Conservation (phyloP, 2,888 invertebrate species). For the Emesis furor region DNA sequence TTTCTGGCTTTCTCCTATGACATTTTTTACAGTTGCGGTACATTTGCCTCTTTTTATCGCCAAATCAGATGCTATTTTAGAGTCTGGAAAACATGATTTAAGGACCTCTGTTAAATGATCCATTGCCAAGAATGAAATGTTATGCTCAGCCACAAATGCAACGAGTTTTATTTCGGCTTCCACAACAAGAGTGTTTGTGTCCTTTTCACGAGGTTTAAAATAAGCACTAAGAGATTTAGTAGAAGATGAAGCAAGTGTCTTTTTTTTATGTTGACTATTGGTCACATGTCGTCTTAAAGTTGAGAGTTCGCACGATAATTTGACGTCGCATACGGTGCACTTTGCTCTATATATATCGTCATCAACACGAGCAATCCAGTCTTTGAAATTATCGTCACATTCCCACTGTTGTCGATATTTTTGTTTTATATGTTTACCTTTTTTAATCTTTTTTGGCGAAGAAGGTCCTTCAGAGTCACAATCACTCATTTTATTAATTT, state of each 20-base stretch:
- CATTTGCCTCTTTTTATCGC: slow-evolving; percentile 36
- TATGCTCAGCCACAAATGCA: slow-evolving; percentile 37
- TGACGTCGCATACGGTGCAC: no score
- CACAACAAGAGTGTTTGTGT: not conserved
- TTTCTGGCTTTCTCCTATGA: not conserved
- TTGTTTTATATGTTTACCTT: no score
- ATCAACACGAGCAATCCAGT: no score
- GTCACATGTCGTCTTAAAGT: slow-evolving; percentile 46
- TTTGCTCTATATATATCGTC: no score
- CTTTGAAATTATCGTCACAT: no score
- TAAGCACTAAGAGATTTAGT: not conserved
- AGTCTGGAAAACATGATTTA: slow-evolving; percentile 35
- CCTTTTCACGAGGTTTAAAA: not conserved
- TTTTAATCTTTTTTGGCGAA: no score
- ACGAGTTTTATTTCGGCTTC: slow-evolving; percentile 18
- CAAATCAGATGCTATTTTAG: slow-evolving; percentile 39
- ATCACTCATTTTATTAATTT: slow-evolving; percentile 17
- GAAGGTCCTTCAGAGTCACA: no score
- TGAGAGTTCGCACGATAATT: no score
- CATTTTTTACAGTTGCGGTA: slow-evolving; percentile 19
- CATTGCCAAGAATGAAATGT: slow-evolving; percentile 29
- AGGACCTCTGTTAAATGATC: slow-evolving; percentile 31
- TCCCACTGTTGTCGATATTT: no score
- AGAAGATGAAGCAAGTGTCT: not conserved
- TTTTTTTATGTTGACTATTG: not conserved